A percentile compares a stretch with the other conserved stretches of the same genome.
Evolutionary conservation across 2,797 vertebrate genomes (phyloP).

Genomic region (Gadopsis marmoratus): DNA sequence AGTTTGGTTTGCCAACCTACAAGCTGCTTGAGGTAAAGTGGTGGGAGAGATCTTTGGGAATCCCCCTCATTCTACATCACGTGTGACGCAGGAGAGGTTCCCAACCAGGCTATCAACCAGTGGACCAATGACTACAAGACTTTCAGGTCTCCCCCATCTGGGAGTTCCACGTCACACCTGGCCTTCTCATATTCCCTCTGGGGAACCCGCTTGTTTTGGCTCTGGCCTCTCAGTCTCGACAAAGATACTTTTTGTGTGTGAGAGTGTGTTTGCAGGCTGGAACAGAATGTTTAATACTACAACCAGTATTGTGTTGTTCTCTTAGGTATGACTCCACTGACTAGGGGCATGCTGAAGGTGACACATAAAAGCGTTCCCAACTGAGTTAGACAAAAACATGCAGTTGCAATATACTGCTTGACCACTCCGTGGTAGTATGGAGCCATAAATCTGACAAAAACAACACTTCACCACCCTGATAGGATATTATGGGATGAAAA

Average conservation of each 20-base stretch:
- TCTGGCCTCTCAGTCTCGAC: conserved; percentile 26
- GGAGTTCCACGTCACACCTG: conserved; percentile 57
- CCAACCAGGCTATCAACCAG: conserved; percentile 16
- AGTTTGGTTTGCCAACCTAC: not conserved
- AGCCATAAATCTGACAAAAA: conserved; percentile 6
- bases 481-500: conserved; percentile 18
- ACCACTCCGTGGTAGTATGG: conserved; percentile 47
- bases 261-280: conserved; percentile 5
- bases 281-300: conserved; percentile 5
- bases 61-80: conserved; percentile 61
- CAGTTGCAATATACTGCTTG: conserved; percentile 24
- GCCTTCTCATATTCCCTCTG: conserved; percentile 66
- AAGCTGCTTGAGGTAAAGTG: not conserved
- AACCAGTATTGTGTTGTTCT: not conserved
- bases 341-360: not conserved
- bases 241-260: conserved; percentile 31
- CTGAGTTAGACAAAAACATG: not conserved
- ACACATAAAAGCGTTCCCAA: not conserved
- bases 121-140: conserved; percentile 33
- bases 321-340: not conserved
- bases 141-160: conserved; percentile 40
- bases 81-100: conserved; percentile 69
- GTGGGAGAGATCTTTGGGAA: conserved; percentile 62
- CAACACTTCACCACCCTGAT: not conserved
- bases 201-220: conserved; percentile 51